Evolutionary conservation across 1,140 invertebrate genomes (phyloP), one percentile per base, ranked within the genome.

Genomic region (Linepithema humile): DNA sequence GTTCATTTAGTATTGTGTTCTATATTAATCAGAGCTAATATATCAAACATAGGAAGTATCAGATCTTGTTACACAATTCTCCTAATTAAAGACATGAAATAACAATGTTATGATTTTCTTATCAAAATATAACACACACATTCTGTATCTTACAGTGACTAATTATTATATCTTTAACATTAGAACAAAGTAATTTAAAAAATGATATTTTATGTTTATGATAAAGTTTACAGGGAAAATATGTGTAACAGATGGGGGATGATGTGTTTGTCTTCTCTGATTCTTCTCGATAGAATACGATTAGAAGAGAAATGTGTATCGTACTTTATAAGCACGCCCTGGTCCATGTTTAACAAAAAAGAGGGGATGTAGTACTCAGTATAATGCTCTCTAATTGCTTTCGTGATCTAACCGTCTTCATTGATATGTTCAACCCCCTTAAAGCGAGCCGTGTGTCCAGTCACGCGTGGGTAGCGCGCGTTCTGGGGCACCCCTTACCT

Each of bases 361-460:
- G 55, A 29, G 75, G 60, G 48, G 32, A 48, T 29, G 10, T 32
- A 43, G 29, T 38, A 59, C 69, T 82, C 65, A 57, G 69, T 73
- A 83, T 94, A 94, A 93, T 94, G 67, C 91, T 90, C 77, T 90
- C 89, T 94, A 94, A 94, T 94, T 94, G 92, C 89, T 89, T 12
- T 70, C 88, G 83, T 85, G 85, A 90, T 92, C 78, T 84, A 90
- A 91, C 86, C 85, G 89, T 86, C 86, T 89, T 75, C 74, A 85
- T 82, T 74, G 70, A 85, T 88, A 73, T 40, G 53, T 88, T 69
- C 59, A 70, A 89, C 80, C 88, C 89, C 35, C 87, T 87, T 86
- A 48, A 82, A 60, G 60, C 70, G 57, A 77, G 40, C 43, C 82
- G 26, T 70, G 32, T 48, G 82, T 85, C 82, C 86, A 91, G 89